Evolutionary conservation across 2,888 invertebrate genomes (phyloP).

Genomic region (Agonopterix heracliana): DNA sequence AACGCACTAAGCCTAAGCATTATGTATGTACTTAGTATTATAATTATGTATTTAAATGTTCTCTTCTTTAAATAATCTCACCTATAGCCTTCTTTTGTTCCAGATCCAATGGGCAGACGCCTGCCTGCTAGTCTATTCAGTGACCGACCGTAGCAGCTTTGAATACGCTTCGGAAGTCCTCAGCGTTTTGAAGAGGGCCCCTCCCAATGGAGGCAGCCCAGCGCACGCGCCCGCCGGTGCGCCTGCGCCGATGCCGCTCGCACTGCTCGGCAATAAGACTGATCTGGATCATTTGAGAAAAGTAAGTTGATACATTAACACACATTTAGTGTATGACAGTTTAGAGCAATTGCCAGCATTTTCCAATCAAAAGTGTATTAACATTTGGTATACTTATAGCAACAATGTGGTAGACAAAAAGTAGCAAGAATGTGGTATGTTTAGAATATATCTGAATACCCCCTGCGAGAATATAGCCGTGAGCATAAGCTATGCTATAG

Average conservation of each 20-base stretch:
- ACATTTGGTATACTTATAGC: too few species aligned
- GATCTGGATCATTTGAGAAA: constrained; percentile 87
- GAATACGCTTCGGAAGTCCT: constrained; percentile 80
- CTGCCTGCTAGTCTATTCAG: constrained; percentile 85
- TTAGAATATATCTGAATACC: too few species aligned
- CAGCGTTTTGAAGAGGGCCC: constrained; percentile 75
- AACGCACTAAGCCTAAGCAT: too few species aligned
- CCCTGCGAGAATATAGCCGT: too few species aligned
- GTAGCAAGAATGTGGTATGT: too few species aligned
- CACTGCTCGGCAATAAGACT: constrained; percentile 86
- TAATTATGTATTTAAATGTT: not conserved
- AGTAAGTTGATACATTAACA: constrained; percentile 56
- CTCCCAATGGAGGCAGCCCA: constrained; percentile 70
- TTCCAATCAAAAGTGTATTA: too few species aligned
- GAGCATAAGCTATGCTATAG: too few species aligned
- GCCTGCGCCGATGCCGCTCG: constrained; percentile 73
- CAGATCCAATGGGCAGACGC: constrained; percentile 87
- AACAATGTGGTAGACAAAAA: too few species aligned
- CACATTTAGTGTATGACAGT: not conserved
- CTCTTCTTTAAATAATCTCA: not conserved
- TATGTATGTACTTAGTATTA: not conserved
- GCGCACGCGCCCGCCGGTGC: constrained; percentile 76
- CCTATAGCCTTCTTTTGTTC: constrained; percentile 36
- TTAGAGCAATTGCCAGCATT: too few species aligned
- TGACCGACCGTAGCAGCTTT: constrained; percentile 83